A percentile compares a stretch with the other conserved stretches of the same genome.
These are phyloP conservation scores for Rhyacophila evoluta DNA, from an alignment of 2,888 invertebrate genomes.

Conservation along the genomic window DNA sequence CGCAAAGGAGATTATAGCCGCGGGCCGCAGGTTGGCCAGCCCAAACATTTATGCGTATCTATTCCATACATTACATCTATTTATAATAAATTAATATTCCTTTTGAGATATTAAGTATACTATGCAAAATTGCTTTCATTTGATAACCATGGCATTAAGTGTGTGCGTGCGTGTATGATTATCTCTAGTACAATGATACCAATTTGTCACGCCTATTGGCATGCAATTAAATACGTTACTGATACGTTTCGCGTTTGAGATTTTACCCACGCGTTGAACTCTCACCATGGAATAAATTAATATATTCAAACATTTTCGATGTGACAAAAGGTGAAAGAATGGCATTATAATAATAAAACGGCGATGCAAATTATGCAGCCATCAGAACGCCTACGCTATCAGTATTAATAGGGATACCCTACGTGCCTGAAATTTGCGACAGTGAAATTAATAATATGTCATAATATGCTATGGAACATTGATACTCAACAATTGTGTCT, in stretches of 20 bases:
- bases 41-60: too few species aligned
- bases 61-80: too few species aligned
- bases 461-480: too few species aligned
- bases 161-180: neutral
- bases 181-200: neutral
- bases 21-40: too few species aligned
- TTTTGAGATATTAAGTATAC: too few species aligned
- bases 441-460: too few species aligned
- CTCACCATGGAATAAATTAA: constrained; percentile 21
- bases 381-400: constrained; percentile 38
- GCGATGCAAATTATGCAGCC: constrained; percentile 46
- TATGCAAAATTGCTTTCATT: too few species aligned
- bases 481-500: too few species aligned
- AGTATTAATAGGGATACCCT: constrained; percentile 26
- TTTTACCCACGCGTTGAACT: constrained; percentile 29
- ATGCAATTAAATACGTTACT: constrained; percentile 4
- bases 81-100: too few species aligned
- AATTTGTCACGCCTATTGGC: neutral
- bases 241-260: neutral
- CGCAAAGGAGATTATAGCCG: too few species aligned
- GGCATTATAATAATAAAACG: constrained; percentile 38
- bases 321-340: constrained; percentile 41
- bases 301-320: neutral
- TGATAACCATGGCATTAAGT: too few species aligned
- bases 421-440: neutral